A percentile compares a stretch with the other conserved stretches of the same genome.
Conservation (phyloP, 2,113 vertebrate species). For the Aythya baeri region DNA sequence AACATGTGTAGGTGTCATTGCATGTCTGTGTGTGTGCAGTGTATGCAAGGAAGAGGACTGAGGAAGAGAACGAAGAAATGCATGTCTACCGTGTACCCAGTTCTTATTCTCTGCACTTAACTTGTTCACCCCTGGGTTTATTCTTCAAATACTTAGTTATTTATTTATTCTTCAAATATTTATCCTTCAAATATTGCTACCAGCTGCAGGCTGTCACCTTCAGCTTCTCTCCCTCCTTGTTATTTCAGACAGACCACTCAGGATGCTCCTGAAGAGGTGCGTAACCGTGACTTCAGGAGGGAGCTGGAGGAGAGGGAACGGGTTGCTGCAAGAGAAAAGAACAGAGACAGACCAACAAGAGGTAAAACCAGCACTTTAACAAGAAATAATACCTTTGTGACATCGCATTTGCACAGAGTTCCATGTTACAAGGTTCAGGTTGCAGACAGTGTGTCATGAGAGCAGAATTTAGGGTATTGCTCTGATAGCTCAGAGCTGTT, state of each 20-base stretch:
- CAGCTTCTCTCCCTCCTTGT: neutral
- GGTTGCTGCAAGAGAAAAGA: conserved; percentile 89
- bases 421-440: neutral
- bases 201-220: neutral
- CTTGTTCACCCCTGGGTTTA: neutral
- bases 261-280: conserved; percentile 95
- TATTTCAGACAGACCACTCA: conserved; percentile 89
- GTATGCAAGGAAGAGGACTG: neutral
- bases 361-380: conserved; percentile 72
- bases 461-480: neutral
- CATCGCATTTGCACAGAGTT: neutral
- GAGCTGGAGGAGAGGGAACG: conserved; percentile 96
- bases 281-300: conserved; percentile 94
- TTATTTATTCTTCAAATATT: no score
- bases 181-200: neutral
- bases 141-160: neutral
- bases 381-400: neutral
- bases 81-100: fast-evolving
- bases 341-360: conserved; percentile 90
- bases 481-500: neutral
- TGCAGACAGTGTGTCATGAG: neutral
- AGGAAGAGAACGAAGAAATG: neutral
- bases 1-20: fast-evolving
- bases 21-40: neutral
- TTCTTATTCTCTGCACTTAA: neutral